Evolutionary conservation across 2,113 vertebrate species (phyloP), one percentile per base, ranked within the genome.

Genomic region (Tursiops truncatus): DNA sequence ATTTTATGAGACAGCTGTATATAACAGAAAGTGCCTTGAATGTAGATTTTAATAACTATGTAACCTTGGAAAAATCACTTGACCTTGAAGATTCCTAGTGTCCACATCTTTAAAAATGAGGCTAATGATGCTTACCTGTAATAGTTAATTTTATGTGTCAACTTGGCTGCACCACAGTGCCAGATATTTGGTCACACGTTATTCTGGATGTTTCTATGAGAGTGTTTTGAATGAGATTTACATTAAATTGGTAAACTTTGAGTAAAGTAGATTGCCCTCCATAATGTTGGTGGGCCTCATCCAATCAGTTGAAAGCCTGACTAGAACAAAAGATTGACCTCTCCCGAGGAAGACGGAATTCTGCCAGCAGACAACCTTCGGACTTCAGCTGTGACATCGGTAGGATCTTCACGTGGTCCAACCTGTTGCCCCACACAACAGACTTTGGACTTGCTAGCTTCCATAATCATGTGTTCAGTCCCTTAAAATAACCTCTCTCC

Each of bases 31-130:
- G 21, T 25, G 28, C 5, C 71, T 44, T 89, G 21, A 58, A 84
- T 44, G 2, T 62, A 76, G n/a, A 26, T 15, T 63, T 95, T 83
- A 87, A 23, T 92, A 86, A 86, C 33, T 50, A 5, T 6, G 5
- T 87, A 53, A 91, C 5, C 25, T 89, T 88, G 84, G 76, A 83
- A 87, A 77, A 88, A 25, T 73, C 21, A 80, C 58, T 93, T 95
- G 87, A 81, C 77, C 26, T 56, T 91, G 33, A 58, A 17, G 60
- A 84, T 62, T 80, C 25, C 38, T 28, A 50, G 60, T 85, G 56
- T 85, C 20, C 3, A 71, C 23, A 58, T 89, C 31, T 81, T 94
- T 82, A 80, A 91, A 91, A 74, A 68, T 47, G 13, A 84, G 21
- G n/a, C 60, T 41, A 68, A 33, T 90, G 33, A 63, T 65, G 53